Conservation (phyloP, 2,888 invertebrate species). For the Nomada ferruginata region DNA sequence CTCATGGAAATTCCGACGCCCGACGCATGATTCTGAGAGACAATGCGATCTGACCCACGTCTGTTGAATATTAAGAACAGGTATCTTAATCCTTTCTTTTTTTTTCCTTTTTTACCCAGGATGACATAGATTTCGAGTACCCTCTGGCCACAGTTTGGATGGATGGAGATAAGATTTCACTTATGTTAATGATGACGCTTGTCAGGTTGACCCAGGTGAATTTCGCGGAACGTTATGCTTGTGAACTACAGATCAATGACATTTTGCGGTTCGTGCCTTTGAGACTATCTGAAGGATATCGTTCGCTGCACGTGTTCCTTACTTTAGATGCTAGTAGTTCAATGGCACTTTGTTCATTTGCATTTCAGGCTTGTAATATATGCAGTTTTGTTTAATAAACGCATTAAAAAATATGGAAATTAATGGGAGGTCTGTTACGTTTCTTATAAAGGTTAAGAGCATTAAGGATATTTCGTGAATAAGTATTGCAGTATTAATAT, state of each 20-base stretch:
- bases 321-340: not conserved
- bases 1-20: no score
- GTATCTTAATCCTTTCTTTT: not conserved
- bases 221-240: not conserved
- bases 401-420: no score
- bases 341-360: no score
- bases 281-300: not conserved
- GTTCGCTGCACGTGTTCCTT: not conserved
- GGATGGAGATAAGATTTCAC: slow-evolving; percentile 24
- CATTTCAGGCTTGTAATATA: no score
- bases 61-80: not conserved
- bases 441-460: no score
- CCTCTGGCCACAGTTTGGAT: not conserved
- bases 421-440: no score
- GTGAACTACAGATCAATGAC: not conserved
- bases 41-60: no score
- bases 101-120: not conserved
- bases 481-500: no score
- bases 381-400: no score
- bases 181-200: slow-evolving; percentile 7
- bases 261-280: not conserved
- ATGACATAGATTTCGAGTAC: slow-evolving; percentile 22
- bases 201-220: not conserved
- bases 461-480: no score
- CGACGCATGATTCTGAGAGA: no score